These are phyloP conservation scores for Parnassius glacialis DNA, from an alignment of 2,888 invertebrate genomes.

Conservation along the genomic window DNA sequence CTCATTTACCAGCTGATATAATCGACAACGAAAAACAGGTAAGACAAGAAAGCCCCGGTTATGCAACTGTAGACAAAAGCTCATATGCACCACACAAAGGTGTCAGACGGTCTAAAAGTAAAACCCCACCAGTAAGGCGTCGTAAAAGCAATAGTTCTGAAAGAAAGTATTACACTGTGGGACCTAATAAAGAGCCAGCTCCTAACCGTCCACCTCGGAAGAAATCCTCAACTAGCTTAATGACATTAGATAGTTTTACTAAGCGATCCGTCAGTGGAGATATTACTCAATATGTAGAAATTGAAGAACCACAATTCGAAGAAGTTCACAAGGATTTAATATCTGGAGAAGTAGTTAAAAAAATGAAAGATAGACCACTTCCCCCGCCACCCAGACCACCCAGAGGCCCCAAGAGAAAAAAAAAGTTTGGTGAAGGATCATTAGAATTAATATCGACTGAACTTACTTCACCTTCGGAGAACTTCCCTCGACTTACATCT, in stretches of 20 bases:
- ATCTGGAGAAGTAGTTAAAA: constrained; percentile 88
- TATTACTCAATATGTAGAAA: constrained; percentile 82
- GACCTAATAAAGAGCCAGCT: constrained; percentile 59
- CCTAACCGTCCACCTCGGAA: constrained; percentile 85
- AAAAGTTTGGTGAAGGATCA: constrained; percentile 45
- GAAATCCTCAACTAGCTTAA: constrained; percentile 79
- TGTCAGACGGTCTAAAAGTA: constrained; percentile 77
- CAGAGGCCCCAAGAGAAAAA: constrained; percentile 78
- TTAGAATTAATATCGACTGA: constrained; percentile 29
- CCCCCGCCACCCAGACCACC: constrained; percentile 94
- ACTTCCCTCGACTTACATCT: constrained; percentile 33
- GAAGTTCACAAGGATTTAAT: constrained; percentile 83
- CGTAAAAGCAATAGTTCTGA: constrained; percentile 77
- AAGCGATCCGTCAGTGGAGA: constrained; percentile 66
- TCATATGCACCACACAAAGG: constrained; percentile 83
- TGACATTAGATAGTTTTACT: constrained; percentile 76
- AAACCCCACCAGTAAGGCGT: constrained; percentile 68
- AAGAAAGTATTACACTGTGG: constrained; percentile 86
- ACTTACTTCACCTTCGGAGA: constrained; percentile 36
- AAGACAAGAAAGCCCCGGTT: constrained; percentile 82
- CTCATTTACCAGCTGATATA: constrained; percentile 55
- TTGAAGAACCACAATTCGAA: constrained; percentile 80
- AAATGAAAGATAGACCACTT: constrained; percentile 91
- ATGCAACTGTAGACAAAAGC: constrained; percentile 88
- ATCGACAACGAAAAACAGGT: constrained; percentile 60